These are phyloP conservation scores for Myotis planiceps DNA, from an alignment of 2,797 vertebrate species.

Conservation along the genomic window DNA sequence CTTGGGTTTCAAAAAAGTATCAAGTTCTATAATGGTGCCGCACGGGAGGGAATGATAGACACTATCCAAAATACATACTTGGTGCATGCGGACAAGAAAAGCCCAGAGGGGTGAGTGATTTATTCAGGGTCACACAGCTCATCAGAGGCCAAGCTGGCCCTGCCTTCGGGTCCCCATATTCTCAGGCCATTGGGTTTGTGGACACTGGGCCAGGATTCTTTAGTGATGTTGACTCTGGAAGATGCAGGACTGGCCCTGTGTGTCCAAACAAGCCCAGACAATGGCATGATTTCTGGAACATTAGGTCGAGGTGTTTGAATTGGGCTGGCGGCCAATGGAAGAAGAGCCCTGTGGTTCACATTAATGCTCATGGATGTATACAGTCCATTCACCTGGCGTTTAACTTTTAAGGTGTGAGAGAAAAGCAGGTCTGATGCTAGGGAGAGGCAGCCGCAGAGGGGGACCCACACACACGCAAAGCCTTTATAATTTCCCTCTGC, in stretches of 20 bases:
- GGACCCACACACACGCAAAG: neutral
- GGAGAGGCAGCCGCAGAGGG: neutral
- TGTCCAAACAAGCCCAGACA: neutral
- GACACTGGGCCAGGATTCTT: neutral
- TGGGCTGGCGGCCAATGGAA: neutral
- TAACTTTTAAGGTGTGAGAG: conserved; percentile 57
- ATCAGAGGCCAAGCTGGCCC: neutral
- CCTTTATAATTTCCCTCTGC: neutral
- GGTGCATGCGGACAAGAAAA: neutral
- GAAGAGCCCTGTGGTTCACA: conserved; percentile 3
- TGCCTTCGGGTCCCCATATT: neutral
- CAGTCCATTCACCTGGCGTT: neutral
- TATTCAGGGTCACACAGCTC: neutral
- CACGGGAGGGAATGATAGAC: neutral
- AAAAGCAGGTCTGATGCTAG: neutral
- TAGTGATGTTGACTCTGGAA: neutral
- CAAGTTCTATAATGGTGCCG: conserved; percentile 22
- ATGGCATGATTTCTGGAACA: neutral
- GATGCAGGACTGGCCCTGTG: neutral
- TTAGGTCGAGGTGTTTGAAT: neutral
- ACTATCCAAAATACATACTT: neutral
- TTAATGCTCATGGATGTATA: neutral
- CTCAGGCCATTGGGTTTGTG: neutral
- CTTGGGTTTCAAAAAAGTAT: conserved; percentile 52
- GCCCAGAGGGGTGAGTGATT: neutral